Evolutionary conservation across 2,113 vertebrate species (phyloP).

Genomic region (Panthera leo): DNA sequence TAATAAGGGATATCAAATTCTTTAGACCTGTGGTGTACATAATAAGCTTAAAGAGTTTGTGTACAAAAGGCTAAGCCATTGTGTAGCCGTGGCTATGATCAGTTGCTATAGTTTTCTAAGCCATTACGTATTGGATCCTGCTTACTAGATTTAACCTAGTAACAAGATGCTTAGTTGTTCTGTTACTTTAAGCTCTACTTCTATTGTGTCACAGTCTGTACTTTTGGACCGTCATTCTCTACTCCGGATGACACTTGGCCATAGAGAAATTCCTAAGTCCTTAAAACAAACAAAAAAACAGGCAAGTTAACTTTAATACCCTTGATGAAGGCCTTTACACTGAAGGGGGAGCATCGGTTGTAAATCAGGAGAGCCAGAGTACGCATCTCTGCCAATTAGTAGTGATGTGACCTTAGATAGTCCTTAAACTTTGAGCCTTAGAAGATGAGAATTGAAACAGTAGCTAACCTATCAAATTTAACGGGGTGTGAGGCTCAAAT

Average conservation of each 20-base stretch:
- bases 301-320: background rate
- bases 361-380: background rate
- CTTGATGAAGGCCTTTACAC: background rate
- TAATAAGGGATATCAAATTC: conserved; percentile 76
- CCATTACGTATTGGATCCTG: background rate
- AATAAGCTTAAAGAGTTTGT: conserved; percentile 39
- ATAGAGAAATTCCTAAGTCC: background rate
- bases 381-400: background rate
- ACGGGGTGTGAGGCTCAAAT: background rate
- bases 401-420: background rate
- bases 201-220: background rate
- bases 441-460: background rate
- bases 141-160: conserved; percentile 39
- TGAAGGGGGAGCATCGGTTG: background rate
- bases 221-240: background rate
- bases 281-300: background rate
- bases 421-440: background rate
- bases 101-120: conserved; percentile 28
- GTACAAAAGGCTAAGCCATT: conserved; percentile 9
- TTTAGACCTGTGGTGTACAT: conserved; percentile 50
- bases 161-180: conserved; percentile 15
- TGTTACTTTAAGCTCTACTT: background rate
- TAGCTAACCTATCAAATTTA: background rate
- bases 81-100: background rate
- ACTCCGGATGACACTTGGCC: background rate